Evolutionary conservation across 2,888 invertebrate species (phyloP).

Genomic region (Troides helena): DNA sequence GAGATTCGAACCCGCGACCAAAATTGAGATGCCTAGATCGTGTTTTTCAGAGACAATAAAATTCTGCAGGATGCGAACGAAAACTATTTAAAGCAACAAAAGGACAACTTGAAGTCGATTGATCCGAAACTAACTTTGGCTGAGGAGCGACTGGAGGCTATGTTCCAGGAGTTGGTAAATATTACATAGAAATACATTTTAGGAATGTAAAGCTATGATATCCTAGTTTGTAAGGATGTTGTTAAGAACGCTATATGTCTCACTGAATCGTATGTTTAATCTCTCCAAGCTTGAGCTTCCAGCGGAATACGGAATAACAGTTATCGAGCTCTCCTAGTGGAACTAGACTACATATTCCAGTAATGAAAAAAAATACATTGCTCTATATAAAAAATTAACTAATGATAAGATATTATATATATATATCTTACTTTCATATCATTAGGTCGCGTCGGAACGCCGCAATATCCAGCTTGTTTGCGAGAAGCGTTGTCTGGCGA

Average conservation of each 20-base stretch:
- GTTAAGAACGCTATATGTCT: too few species aligned
- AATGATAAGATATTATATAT: too few species aligned
- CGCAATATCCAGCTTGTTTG: slow-evolving; percentile 78
- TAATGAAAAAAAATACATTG: too few species aligned
- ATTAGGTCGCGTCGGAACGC: slow-evolving; percentile 77
- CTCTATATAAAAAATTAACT: too few species aligned
- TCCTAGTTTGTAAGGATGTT: neutral
- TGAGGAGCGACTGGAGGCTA: slow-evolving; percentile 79
- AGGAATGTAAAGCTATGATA: neutral
- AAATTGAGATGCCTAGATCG: neutral
- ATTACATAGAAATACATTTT: neutral
- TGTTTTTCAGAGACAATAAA: slow-evolving; percentile 72
- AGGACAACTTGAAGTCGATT: slow-evolving; percentile 46
- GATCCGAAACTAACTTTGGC: slow-evolving; percentile 71
- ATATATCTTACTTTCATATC: neutral
- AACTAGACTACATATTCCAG: too few species aligned
- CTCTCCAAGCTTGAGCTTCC: too few species aligned
- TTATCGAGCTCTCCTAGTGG: too few species aligned
- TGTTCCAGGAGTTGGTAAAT: slow-evolving; percentile 81
- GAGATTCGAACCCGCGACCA: too few species aligned
- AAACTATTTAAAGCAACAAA: slow-evolving; percentile 61
- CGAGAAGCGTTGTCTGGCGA: slow-evolving; percentile 80
- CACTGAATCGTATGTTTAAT: too few species aligned
- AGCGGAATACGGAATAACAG: too few species aligned
- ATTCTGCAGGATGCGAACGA: slow-evolving; percentile 75